Conservation (phyloP, 1,140 invertebrate genomes). For the Drosophila nasuta region DNA sequence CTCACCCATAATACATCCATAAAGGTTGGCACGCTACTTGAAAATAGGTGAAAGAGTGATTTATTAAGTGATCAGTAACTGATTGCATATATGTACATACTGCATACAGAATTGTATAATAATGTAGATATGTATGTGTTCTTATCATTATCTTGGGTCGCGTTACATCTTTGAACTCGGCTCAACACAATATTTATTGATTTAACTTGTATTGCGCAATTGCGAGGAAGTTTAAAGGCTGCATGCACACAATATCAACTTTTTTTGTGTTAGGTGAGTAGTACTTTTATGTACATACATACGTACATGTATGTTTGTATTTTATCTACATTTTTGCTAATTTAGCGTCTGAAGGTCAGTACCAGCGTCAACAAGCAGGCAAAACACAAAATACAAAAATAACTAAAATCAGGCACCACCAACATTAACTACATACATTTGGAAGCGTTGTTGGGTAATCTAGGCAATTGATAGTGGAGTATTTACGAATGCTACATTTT, state of each 20-base stretch:
- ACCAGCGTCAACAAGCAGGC: constrained; percentile 54
- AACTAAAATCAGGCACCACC: constrained; percentile 30
- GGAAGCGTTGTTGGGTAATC: constrained; percentile 46
- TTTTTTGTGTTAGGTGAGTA: background rate
- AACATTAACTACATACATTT: constrained; percentile 38
- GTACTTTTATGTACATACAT: constrained; percentile 13
- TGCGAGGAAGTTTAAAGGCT: constrained; percentile 30
- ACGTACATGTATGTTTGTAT: constrained; percentile 7
- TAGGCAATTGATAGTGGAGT: constrained; percentile 68
- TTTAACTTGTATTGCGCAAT: constrained; percentile 28
- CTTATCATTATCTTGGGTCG: too few species aligned
- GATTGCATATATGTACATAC: constrained; percentile 9
- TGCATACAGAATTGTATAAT: background rate
- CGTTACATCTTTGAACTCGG: background rate
- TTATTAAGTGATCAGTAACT: constrained; percentile 3
- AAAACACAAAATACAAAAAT: constrained; percentile 26
- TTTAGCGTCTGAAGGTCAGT: constrained; percentile 73
- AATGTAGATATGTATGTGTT: constrained; percentile 12
- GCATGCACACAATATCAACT: constrained; percentile 20
- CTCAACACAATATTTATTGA: constrained; percentile 27
- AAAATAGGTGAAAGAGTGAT: constrained; percentile 13
- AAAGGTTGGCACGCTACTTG: constrained; percentile 40
- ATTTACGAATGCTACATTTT: constrained; percentile 44
- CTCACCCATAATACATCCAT: constrained; percentile 29
- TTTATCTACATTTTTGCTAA: constrained; percentile 59